Conservation (phyloP, 1,140 invertebrate genomes). For the Hyphantria cunea region DNA sequence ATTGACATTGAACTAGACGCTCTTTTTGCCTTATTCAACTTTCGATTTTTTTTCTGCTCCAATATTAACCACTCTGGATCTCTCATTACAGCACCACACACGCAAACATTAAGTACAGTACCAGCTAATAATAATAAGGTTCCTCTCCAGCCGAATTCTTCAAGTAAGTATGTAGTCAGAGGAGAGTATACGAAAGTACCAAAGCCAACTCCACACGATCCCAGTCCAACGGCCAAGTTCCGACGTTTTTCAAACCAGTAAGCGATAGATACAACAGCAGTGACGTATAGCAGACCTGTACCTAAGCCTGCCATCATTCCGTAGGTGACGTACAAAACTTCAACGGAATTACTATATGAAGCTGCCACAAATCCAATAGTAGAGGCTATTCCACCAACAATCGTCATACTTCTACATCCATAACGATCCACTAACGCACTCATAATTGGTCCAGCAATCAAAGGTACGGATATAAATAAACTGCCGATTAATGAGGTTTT, state of each 20-base stretch:
- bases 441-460: constrained; percentile 93
- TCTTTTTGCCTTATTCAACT: constrained; percentile 68
- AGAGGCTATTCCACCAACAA: constrained; percentile 89
- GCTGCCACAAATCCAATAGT: constrained; percentile 91
- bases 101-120: constrained; percentile 93
- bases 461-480: constrained; percentile 93
- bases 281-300: constrained; percentile 93
- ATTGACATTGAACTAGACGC: constrained; percentile 80
- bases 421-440: constrained; percentile 93
- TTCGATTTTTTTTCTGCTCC: constrained; percentile 83
- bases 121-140: constrained; percentile 91
- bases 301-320: constrained; percentile 93
- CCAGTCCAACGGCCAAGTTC: constrained; percentile 95
- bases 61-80: constrained; percentile 90
- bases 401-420: constrained; percentile 93
- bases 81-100: constrained; percentile 93
- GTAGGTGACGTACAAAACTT: constrained; percentile 91
- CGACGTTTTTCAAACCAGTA: constrained; percentile 98
- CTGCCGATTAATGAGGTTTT: constrained; percentile 94
- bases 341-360: constrained; percentile 87
- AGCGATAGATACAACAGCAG: constrained; percentile 95
- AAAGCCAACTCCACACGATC: constrained; percentile 94
- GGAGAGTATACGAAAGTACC: constrained; percentile 94
- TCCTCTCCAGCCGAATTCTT: constrained; percentile 93
- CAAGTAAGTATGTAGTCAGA: constrained; percentile 87